These are phyloP conservation scores for Emydura subglobosa DNA, from an alignment of 2,113 vertebrate genomes.

Conservation along the genomic window DNA sequence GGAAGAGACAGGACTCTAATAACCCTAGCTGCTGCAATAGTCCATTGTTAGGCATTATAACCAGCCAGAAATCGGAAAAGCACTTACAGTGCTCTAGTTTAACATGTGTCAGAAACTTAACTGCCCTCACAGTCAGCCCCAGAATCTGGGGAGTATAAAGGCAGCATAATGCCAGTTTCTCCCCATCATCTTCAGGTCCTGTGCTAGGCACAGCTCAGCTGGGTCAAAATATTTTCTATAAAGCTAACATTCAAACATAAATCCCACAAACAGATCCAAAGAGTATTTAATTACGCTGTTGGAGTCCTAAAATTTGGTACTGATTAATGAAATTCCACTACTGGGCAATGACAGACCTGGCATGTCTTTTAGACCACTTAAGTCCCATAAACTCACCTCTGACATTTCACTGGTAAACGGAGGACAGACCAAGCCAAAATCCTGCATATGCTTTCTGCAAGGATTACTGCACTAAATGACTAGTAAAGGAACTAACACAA, in stretches of 20 bases:
- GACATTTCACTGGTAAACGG: background rate
- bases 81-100: background rate
- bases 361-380: background rate
- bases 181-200: rapidly evolving
- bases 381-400: background rate
- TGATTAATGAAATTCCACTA: background rate
- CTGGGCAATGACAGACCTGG: background rate
- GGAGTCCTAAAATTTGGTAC: background rate
- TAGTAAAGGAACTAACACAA: background rate
- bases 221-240: background rate
- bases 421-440: background rate
- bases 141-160: background rate
- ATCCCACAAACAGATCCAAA: background rate
- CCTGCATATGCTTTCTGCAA: background rate
- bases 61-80: background rate
- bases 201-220: background rate
- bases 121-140: background rate
- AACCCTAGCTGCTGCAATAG: background rate
- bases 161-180: rapidly evolving
- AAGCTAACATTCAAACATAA: background rate
- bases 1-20: background rate
- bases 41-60: background rate
- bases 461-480: background rate
- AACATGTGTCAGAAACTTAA: background rate
- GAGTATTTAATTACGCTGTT: background rate